Evolutionary conservation across 2,888 invertebrate genomes (phyloP).

Genomic region (Ptycholaimellus sp.): DNA sequence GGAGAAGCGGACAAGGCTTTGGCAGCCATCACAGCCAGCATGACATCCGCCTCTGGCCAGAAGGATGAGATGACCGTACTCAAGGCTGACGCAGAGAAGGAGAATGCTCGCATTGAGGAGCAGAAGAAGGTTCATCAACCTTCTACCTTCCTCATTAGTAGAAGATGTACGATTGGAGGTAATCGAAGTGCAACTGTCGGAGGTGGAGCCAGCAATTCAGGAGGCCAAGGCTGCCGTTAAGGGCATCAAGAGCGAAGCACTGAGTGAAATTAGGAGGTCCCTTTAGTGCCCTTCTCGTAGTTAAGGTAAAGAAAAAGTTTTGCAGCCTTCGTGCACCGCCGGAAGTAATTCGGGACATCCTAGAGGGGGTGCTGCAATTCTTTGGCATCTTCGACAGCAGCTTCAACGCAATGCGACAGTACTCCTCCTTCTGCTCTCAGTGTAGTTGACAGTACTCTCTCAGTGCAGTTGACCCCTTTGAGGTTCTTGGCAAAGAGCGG

Average conservation of each 20-base stretch:
- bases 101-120: slow-evolving; percentile 55
- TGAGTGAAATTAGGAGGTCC: slow-evolving; percentile 85
- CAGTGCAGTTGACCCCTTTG: too few species aligned
- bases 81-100: slow-evolving; percentile 52
- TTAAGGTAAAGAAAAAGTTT: too few species aligned
- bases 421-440: too few species aligned
- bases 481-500: slow-evolving; percentile 78
- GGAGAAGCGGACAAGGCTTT: slow-evolving; percentile 69
- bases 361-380: slow-evolving; percentile 78
- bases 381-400: slow-evolving; percentile 97
- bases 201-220: slow-evolving; percentile 31
- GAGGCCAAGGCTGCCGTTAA: slow-evolving; percentile 71
- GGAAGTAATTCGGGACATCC: slow-evolving; percentile 74
- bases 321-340: slow-evolving; percentile 74
- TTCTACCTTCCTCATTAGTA: too few species aligned
- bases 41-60: slow-evolving; percentile 61
- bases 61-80: slow-evolving; percentile 66
- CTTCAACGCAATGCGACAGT: slow-evolving; percentile 94
- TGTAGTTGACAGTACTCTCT: too few species aligned
- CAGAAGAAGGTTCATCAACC: slow-evolving; percentile 58
- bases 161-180: too few species aligned
- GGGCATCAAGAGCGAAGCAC: slow-evolving; percentile 69
- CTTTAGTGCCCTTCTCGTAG: too few species aligned
- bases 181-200: slow-evolving; percentile 68
- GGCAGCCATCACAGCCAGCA: slow-evolving; percentile 74